Percentiles rank a stretch among this genome's conserved stretches.
Evolutionary conservation across 2,113 vertebrate species (phyloP).

Genomic region (Vombatus ursinus): DNA sequence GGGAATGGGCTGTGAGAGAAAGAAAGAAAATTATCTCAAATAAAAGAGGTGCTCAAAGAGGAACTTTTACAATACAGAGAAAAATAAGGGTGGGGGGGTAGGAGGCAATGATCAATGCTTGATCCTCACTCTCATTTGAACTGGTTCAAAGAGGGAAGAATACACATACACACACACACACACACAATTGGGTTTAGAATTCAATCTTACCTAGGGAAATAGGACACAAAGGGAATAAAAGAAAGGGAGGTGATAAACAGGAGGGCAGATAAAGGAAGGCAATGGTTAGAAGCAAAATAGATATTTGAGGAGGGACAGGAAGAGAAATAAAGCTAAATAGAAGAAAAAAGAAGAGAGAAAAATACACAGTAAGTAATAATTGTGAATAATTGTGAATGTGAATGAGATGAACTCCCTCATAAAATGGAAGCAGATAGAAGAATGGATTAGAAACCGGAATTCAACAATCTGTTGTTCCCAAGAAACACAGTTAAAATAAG

Average conservation of each 20-base stretch:
- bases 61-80: not conserved
- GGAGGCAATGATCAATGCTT: not conserved
- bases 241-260: not conserved
- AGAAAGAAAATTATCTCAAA: not conserved
- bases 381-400: not conserved
- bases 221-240: not conserved
- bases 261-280: not conserved
- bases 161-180: too few species aligned
- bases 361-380: not conserved
- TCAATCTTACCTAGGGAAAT: not conserved
- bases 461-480: not conserved
- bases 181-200: not conserved
- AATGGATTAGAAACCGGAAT: not conserved
- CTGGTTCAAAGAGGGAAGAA: not conserved
- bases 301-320: not conserved
- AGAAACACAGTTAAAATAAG: not conserved
- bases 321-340: not conserved
- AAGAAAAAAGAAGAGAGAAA: not conserved
- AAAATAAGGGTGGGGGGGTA: too few species aligned
- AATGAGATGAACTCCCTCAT: not conserved
- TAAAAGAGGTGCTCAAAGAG: not conserved
- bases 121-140: not conserved
- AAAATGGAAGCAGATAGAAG: not conserved
- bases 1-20: not conserved
- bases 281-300: not conserved